phyloP scores from a whole-genome alignment of 2,888 invertebrate species.

The Diarsia dahlii region DNA sequence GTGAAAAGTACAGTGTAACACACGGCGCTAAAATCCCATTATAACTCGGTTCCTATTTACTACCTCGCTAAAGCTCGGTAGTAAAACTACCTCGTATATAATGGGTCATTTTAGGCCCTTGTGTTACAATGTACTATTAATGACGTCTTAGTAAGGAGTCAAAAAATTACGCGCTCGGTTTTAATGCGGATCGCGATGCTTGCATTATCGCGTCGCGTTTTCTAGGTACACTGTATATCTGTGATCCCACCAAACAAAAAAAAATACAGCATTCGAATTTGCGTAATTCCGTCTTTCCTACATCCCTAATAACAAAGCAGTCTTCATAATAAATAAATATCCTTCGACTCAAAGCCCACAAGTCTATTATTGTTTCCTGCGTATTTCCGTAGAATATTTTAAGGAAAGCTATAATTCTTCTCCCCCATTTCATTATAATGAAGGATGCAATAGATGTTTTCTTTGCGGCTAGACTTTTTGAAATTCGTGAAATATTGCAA shows the following conservation, averaged over 20 bases:
- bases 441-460: conserved; percentile 64
- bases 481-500: conserved; percentile 63
- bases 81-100: too few relatives aligned
- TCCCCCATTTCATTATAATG: conserved; percentile 68
- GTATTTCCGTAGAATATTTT: conserved; percentile 61
- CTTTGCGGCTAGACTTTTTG: conserved; percentile 54
- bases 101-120: too few relatives aligned
- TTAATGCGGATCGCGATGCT: too few relatives aligned
- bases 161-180: too few relatives aligned
- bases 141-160: too few relatives aligned
- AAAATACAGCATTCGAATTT: conserved; percentile 21
- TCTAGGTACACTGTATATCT: too few relatives aligned
- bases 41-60: too few relatives aligned
- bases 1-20: too few relatives aligned
- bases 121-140: too few relatives aligned
- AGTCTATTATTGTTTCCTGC: conserved; percentile 63
- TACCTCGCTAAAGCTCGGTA: too few relatives aligned
- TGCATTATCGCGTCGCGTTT: too few relatives aligned
- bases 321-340: conserved; percentile 55
- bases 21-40: too few relatives aligned
- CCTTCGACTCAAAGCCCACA: conserved; percentile 37
- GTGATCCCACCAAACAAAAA: conserved; percentile 3
- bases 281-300: conserved; percentile 28
- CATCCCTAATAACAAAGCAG: conserved; percentile 31
- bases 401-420: conserved; percentile 57